Evolutionary conservation across 2,797 vertebrate species (phyloP).

Genomic region (Cephalopachus bancanus): DNA sequence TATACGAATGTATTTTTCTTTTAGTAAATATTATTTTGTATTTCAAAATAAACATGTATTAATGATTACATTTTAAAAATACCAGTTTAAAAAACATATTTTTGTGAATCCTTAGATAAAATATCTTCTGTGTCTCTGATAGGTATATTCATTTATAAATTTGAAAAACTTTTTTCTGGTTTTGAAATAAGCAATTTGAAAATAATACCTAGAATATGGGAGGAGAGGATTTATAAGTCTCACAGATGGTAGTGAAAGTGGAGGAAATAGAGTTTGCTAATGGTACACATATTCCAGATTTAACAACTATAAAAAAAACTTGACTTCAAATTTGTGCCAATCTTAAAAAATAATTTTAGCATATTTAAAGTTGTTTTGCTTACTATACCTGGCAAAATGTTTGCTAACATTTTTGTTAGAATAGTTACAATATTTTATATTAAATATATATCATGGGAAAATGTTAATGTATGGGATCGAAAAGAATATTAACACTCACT

Average conservation of each 20-base stretch:
- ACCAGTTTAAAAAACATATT: not conserved
- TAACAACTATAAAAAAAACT: not conserved
- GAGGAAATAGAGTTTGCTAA: not conserved
- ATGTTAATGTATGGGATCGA: not conserved
- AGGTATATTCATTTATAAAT: constrained; percentile 32
- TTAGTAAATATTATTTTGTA: not conserved
- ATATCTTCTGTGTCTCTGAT: not conserved
- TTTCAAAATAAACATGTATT: not conserved
- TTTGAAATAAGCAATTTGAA: constrained; percentile 2
- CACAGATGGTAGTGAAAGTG: not conserved
- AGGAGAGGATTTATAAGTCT: not conserved
- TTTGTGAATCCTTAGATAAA: constrained; percentile 32
- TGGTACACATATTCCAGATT: not conserved
- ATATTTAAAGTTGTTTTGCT: not conserved
- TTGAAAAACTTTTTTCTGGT: not conserved
- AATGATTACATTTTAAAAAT: not conserved
- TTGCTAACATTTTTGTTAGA: constrained; percentile 2
- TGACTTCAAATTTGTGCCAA: not conserved
- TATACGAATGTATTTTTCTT: not conserved
- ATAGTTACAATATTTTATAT: not conserved
- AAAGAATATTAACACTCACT: not conserved
- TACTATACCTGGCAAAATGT: not conserved
- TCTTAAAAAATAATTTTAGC: not conserved
- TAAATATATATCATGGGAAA: constrained; percentile 16
- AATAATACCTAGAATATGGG: not conserved